Evolutionary conservation across 2,113 vertebrate genomes (phyloP).

Genomic region (Aphyosemion australe): DNA sequence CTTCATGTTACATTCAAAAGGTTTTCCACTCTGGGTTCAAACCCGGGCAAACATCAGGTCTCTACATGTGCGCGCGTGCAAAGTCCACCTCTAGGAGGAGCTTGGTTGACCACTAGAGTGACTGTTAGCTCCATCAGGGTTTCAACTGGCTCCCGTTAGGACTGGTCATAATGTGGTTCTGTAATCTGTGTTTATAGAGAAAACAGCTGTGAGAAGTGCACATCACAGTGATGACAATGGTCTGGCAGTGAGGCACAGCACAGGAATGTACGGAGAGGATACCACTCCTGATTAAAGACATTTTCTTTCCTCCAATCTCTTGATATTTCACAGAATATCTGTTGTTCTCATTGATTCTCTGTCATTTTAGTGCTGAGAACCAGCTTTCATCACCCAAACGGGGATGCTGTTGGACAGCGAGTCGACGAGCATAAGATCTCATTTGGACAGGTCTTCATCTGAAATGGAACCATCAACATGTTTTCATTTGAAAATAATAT

Average conservation of each 20-base stretch:
- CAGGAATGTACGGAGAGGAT: slow-evolving; percentile 49
- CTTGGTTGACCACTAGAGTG: slow-evolving; percentile 16
- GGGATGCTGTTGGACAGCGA: slow-evolving; percentile 24
- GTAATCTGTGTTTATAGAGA: slow-evolving; percentile 31
- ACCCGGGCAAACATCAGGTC: slow-evolving; percentile 31
- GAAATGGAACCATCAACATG: slow-evolving; percentile 16
- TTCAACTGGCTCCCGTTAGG: slow-evolving; percentile 22
- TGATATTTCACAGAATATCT: slow-evolving; percentile 53
- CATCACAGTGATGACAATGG: slow-evolving; percentile 57
- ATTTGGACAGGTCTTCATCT: slow-evolving; percentile 41
- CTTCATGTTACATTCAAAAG: slow-evolving; percentile 45
- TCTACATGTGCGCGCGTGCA: slow-evolving; percentile 2
- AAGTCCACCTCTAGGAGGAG: slow-evolving; percentile 13
- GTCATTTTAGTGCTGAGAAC: slow-evolving; percentile 50
- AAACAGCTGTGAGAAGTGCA: slow-evolving; percentile 43
- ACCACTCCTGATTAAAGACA: slow-evolving; percentile 64
- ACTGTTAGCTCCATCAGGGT: slow-evolving; percentile 31
- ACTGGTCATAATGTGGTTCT: slow-evolving; percentile 48
- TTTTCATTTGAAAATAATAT: slow-evolving; percentile 56
- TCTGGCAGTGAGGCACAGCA: slow-evolving; percentile 49
- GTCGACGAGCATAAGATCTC: slow-evolving; percentile 13
- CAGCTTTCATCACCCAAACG: slow-evolving; percentile 42
- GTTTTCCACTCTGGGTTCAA: slow-evolving; percentile 14
- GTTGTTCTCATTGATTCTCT: slow-evolving; percentile 40
- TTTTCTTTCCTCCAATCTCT: not conserved